phyloP scores from a whole-genome alignment of 2,797 vertebrate species.

The Acanthurus lineatus region DNA sequence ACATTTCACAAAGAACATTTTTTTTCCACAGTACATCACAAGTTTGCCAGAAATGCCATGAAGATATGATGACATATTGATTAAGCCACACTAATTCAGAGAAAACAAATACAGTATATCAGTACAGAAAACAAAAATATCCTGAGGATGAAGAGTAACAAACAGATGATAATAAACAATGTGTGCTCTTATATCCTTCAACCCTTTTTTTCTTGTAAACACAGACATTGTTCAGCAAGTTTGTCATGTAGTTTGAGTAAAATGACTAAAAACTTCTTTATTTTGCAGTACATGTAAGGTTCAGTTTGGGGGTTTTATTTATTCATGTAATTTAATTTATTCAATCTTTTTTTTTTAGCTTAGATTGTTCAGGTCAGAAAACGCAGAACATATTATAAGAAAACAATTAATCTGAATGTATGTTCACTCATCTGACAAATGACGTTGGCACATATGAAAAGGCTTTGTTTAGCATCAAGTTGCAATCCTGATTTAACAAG shows the following conservation, averaged over 20 bases:
- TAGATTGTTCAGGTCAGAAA: slow-evolving; percentile 8
- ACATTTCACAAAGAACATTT: slow-evolving; percentile 45
- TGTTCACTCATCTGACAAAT: slow-evolving; percentile 42
- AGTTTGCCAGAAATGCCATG: slow-evolving; percentile 55
- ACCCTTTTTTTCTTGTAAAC: slow-evolving; percentile 33
- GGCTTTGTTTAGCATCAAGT: slow-evolving; percentile 69
- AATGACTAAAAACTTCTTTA: not conserved
- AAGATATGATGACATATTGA: slow-evolving; percentile 40
- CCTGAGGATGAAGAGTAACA: slow-evolving; percentile 69
- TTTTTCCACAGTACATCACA: slow-evolving; percentile 58
- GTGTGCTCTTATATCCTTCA: slow-evolving; percentile 38
- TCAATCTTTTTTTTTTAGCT: not conserved
- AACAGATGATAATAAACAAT: slow-evolving; percentile 50
- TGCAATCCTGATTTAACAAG: slow-evolving; percentile 66
- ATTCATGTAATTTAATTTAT: not conserved
- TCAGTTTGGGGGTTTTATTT: too few relatives aligned
- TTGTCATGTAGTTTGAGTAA: slow-evolving; percentile 18
- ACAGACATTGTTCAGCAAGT: slow-evolving; percentile 34
- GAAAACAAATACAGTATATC: slow-evolving; percentile 51
- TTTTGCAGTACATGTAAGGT: too few relatives aligned
- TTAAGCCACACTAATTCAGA: slow-evolving; percentile 41
- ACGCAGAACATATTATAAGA: slow-evolving; percentile 11
- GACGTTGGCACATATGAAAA: slow-evolving; percentile 70
- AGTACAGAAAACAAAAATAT: slow-evolving; percentile 50
- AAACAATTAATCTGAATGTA: slow-evolving; percentile 24